These are phyloP conservation scores for Porites cylindrica DNA, from an alignment of 92 coral and sea anemone genomes.

Conservation along the genomic window DNA sequence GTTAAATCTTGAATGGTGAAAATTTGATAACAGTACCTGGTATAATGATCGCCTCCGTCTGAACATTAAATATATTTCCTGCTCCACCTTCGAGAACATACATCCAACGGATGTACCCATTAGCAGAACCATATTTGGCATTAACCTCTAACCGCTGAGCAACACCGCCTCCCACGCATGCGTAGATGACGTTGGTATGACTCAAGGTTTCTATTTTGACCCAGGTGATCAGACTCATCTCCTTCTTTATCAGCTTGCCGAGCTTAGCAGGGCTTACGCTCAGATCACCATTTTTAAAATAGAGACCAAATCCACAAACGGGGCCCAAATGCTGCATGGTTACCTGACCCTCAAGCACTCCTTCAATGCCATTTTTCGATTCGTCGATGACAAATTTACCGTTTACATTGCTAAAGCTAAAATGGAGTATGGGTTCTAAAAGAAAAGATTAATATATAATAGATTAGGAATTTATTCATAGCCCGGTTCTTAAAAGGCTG, in stretches of 20 bases:
- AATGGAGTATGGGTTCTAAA: slow-evolving; percentile 34
- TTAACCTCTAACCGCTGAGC: slow-evolving; percentile 58
- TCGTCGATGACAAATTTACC: slow-evolving; percentile 46
- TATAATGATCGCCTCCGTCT: slow-evolving; percentile 54
- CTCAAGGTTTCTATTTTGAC: slow-evolving; percentile 43
- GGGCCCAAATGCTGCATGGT: slow-evolving; percentile 27
- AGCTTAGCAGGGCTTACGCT: background rate
- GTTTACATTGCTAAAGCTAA: slow-evolving; percentile 35
- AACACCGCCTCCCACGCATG: slow-evolving; percentile 58
- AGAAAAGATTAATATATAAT: background rate
- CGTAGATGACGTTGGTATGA: slow-evolving; percentile 66
- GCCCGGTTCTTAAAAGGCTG: too few species aligned
- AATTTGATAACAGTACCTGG: slow-evolving; percentile 40
- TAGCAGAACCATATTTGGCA: background rate
- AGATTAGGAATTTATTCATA: too few species aligned
- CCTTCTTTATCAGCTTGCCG: slow-evolving; percentile 26
- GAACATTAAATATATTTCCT: slow-evolving; percentile 39
- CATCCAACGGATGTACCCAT: slow-evolving; percentile 61
- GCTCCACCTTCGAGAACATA: slow-evolving; percentile 24
- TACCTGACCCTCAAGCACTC: slow-evolving; percentile 38
- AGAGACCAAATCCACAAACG: slow-evolving; percentile 43
- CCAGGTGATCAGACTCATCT: slow-evolving; percentile 56
- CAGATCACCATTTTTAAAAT: slow-evolving; percentile 32
- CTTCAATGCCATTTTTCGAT: slow-evolving; percentile 42
- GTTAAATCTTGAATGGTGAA: too few species aligned